Evolutionary conservation across 2,888 invertebrate genomes (phyloP), one percentile per base, ranked within the genome.

Genomic region (Mesodorylaimus sp.): DNA sequence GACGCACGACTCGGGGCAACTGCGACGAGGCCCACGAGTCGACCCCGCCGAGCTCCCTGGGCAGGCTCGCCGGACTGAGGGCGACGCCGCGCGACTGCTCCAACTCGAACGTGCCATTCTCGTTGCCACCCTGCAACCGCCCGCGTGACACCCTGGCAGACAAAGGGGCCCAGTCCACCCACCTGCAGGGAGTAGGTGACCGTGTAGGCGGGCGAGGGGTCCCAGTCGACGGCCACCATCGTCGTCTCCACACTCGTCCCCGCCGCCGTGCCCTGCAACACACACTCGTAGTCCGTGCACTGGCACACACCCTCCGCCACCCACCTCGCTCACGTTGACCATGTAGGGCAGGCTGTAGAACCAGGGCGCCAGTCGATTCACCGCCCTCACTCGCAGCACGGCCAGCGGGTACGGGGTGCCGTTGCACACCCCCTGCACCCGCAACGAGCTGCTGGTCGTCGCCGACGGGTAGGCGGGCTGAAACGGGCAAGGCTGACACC

Each of bases 181-280:
- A 44, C 44, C 21, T 44, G 10, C 7, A 44, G 21, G 25, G 3
- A 10, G n/a, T 24, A 44, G 3, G 23, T 23, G 23, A 44, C 44
- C 24, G 44, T 24, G 26, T 44, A 44, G 7, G 23, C 7, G 16
- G 44, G 44, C 10, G 44, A 21, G 3, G 44, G 44, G 26, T 44
- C 44, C 44, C 44, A 44, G 24, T 44, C 44, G 44, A 44, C 25
- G 5, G 44, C 44, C 26, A 44, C 3, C 16, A 44, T 44, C 26
- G 44, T 23, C 26, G 44, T 44, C 16, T 44, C 44, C 16, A 32
- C 16, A 16, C 24, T 23, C 26, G 44, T 44, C 16, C 25, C 44
- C 16, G 16, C 16, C 32, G 16, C 16, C 7, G 10, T 32, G 32
- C 16, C 16, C 16, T 7, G 32, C 16, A 32, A 32, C 10, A 16